These are phyloP conservation scores for Atherix ibis DNA, from an alignment of 2,888 invertebrate species.

Conservation along the genomic window DNA sequence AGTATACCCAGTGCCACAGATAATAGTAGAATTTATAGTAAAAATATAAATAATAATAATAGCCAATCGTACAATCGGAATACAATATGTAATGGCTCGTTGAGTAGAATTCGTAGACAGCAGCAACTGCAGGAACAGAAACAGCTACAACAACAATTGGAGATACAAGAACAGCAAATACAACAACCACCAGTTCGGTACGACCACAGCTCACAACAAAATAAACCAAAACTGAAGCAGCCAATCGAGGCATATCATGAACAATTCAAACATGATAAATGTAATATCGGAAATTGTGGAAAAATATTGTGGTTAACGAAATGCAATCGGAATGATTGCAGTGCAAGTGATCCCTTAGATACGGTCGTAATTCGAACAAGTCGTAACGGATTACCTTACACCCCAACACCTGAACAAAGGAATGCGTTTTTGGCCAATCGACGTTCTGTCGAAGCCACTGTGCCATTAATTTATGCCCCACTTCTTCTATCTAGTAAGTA, in stretches of 20 bases:
- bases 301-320: constrained; percentile 28
- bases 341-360: not conserved
- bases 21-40: too few species aligned
- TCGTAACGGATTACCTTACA: constrained; percentile 26
- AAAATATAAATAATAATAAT: too few species aligned
- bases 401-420: constrained; percentile 23
- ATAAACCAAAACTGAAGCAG: not conserved
- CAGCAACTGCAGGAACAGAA: constrained; percentile 9
- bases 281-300: constrained; percentile 28
- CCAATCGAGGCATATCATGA: not conserved
- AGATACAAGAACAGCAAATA: constrained; percentile 2
- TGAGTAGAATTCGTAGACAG: not conserved
- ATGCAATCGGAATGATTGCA: constrained; percentile 11
- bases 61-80: too few species aligned
- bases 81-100: constrained; percentile 9
- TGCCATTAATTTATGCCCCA: constrained; percentile 60
- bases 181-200: constrained; percentile 2
- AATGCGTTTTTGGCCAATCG: constrained; percentile 28
- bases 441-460: constrained; percentile 34
- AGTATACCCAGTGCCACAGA: too few species aligned
- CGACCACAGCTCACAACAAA: not conserved
- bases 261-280: constrained; percentile 13
- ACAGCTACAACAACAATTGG: constrained; percentile 9
- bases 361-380: constrained; percentile 20
- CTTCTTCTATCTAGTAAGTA: constrained; percentile 66